These are phyloP conservation scores for Camponotus vicinus DNA, from an alignment of 1,140 invertebrate genomes.

Conservation along the genomic window DNA sequence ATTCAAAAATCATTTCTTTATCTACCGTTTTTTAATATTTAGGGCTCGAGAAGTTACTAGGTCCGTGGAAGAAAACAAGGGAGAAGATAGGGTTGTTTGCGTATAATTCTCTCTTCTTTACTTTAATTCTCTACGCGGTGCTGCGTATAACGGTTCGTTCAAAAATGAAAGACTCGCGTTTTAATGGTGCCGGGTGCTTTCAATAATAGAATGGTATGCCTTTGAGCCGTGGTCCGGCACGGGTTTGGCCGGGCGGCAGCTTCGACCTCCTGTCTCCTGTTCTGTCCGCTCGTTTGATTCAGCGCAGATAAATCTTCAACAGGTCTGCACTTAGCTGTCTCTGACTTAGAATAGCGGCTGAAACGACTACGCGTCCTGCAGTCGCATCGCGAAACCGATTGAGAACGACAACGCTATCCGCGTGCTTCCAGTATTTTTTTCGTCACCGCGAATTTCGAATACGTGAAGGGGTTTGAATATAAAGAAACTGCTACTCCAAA, in stretches of 20 bases:
- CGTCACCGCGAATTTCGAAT: neutral
- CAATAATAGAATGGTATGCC: slow-evolving; percentile 84
- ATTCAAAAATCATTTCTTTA: neutral
- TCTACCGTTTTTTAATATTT: neutral
- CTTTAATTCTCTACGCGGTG: slow-evolving; percentile 1
- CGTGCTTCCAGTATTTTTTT: slow-evolving; percentile 19
- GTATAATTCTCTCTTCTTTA: neutral
- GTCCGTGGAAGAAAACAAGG: neutral
- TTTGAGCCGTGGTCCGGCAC: slow-evolving; percentile 75
- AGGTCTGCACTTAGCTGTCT: slow-evolving; percentile 75
- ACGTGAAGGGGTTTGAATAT: neutral
- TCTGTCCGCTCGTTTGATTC: slow-evolving; percentile 76
- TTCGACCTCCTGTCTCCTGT: slow-evolving; percentile 47
- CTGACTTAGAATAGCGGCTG: slow-evolving; percentile 72
- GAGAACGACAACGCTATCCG: neutral
- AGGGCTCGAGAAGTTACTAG: neutral
- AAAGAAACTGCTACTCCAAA: neutral
- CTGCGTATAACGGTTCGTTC: slow-evolving; percentile 56
- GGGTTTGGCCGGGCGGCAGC: slow-evolving; percentile 21
- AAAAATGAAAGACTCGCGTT: slow-evolving; percentile 76
- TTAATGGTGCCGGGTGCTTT: slow-evolving; percentile 70
- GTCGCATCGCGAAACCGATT: slow-evolving; percentile 44
- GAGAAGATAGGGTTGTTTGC: slow-evolving; percentile 36
- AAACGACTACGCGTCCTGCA: slow-evolving; percentile 45
- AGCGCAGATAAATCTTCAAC: slow-evolving; percentile 80